These are phyloP conservation scores for Muschampia plurimacula DNA, from an alignment of 2,888 invertebrate genomes.

Conservation along the genomic window DNA sequence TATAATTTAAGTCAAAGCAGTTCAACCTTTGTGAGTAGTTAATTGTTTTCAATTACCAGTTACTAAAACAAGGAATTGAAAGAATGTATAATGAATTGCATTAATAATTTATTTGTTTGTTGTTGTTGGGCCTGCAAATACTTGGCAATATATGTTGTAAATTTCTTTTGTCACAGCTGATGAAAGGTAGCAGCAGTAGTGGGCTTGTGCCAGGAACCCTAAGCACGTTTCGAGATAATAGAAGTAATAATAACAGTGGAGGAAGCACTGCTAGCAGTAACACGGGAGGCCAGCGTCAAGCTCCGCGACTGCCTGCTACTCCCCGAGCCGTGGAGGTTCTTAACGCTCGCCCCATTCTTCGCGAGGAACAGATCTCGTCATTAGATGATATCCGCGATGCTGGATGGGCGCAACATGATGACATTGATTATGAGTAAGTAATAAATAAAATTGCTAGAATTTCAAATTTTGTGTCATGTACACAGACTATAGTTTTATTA, in stretches of 20 bases:
- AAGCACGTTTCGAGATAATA: slow-evolving; percentile 69
- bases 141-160: neutral
- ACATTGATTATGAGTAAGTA: slow-evolving; percentile 95
- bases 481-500: neutral
- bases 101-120: neutral
- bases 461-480: neutral
- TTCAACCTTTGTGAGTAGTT: too few relatives aligned
- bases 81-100: neutral
- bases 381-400: slow-evolving; percentile 97
- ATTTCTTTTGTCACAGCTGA: slow-evolving; percentile 58
- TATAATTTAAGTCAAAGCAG: too few relatives aligned
- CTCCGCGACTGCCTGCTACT: slow-evolving; percentile 62
- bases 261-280: slow-evolving; percentile 47
- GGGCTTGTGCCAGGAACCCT: slow-evolving; percentile 78
- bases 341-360: slow-evolving; percentile 93
- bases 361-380: slow-evolving; percentile 96
- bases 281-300: slow-evolving; percentile 48
- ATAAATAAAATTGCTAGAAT: neutral
- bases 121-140: neutral
- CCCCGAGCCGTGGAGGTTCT: slow-evolving; percentile 87
- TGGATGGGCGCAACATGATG: slow-evolving; percentile 97
- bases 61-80: too few relatives aligned
- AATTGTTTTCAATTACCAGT: too few relatives aligned
- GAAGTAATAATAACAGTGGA: slow-evolving; percentile 54
- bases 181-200: slow-evolving; percentile 80